Evolutionary conservation across 2,888 invertebrate species (phyloP).

Genomic region (Eledone cirrhosa): DNA sequence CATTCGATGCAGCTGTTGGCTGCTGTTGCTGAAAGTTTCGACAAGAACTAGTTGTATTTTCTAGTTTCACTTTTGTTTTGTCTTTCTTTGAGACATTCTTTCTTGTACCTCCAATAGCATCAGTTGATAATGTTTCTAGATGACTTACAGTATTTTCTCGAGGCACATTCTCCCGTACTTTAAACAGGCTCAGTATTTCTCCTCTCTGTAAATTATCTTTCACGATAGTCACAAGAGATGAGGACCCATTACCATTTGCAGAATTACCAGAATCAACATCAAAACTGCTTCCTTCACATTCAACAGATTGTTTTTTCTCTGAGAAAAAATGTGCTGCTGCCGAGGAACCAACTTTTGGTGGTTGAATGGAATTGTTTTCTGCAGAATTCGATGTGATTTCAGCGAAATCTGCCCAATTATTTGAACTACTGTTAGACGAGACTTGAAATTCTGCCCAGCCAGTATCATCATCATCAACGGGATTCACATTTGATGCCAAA

Average conservation of each 20-base stretch:
- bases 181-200: conserved; percentile 55
- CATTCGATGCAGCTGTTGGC: conserved; percentile 26
- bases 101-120: background rate
- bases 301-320: background rate
- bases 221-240: conserved; percentile 44
- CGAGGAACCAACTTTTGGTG: background rate
- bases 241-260: background rate
- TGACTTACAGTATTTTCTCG: conserved; percentile 32
- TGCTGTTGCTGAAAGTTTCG: conserved; percentile 15
- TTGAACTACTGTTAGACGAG: background rate
- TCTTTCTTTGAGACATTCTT: background rate
- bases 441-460: conserved; percentile 33
- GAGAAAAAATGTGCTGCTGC: background rate
- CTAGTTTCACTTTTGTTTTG: background rate
- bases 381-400: background rate
- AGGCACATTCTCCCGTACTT: conserved; percentile 44
- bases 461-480: conserved; percentile 27
- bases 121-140: background rate
- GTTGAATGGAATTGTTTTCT: background rate
- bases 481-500: background rate
- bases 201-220: conserved; percentile 46
- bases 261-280: background rate
- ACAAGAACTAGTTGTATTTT: background rate
- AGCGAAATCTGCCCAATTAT: background rate
- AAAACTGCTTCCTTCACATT: conserved; percentile 1